Conservation (phyloP, 2,888 invertebrate genomes). For the Machimus rusticus region DNA sequence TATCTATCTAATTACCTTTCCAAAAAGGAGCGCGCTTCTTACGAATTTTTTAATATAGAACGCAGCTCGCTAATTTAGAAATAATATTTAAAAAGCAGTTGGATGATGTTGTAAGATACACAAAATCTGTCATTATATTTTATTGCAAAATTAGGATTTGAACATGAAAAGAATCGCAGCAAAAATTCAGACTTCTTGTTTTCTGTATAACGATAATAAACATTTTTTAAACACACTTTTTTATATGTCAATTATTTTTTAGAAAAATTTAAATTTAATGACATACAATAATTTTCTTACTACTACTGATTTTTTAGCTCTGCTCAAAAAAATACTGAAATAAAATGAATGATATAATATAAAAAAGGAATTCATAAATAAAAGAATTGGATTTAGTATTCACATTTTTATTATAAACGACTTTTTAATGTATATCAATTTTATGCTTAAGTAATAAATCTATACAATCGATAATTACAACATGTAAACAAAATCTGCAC, state of each 20-base stretch:
- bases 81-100: background rate
- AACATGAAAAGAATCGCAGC: background rate
- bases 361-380: background rate
- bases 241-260: too few relatives aligned
- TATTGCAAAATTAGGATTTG: background rate
- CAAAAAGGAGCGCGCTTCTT: background rate
- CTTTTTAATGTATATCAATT: constrained; percentile 23
- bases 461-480: constrained; percentile 23
- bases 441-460: constrained; percentile 13
- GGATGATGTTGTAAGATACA: background rate
- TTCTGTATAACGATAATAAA: too few relatives aligned
- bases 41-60: background rate
- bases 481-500: constrained; percentile 32
- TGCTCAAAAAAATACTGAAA: background rate
- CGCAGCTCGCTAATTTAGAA: background rate
- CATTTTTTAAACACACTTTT: too few relatives aligned
- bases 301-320: too few relatives aligned
- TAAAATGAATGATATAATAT: background rate
- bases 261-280: too few relatives aligned
- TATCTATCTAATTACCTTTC: too few relatives aligned
- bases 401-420: constrained; percentile 20
- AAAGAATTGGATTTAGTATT: background rate
- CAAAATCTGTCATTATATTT: background rate
- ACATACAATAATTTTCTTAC: too few relatives aligned
- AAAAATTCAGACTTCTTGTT: too few relatives aligned